Conservation (phyloP, 2,797 vertebrate species). For the Takifugu rubripes region DNA sequence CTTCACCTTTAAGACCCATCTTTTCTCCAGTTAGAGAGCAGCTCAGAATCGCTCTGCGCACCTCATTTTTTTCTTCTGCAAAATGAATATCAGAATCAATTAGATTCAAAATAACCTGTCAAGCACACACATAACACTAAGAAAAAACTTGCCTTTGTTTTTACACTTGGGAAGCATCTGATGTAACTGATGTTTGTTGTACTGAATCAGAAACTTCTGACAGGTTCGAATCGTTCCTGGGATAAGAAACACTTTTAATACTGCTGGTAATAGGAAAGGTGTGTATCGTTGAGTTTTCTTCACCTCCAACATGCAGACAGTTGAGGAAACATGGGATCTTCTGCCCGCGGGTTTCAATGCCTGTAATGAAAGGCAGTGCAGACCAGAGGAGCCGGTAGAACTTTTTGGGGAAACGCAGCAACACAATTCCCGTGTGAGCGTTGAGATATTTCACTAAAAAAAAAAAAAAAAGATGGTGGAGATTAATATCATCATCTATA, state of each 20-base stretch:
- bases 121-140: background rate
- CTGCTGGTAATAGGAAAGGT: background rate
- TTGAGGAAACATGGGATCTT: slow-evolving; percentile 82
- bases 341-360: slow-evolving; percentile 76
- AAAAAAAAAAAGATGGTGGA: background rate
- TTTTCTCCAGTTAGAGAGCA: slow-evolving; percentile 64
- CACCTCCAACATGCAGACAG: slow-evolving; percentile 92
- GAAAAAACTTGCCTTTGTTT: slow-evolving; percentile 76
- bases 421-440: slow-evolving; percentile 85
- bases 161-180: slow-evolving; percentile 81
- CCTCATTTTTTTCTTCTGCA: slow-evolving; percentile 79
- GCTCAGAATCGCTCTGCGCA: slow-evolving; percentile 78
- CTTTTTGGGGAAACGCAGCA: slow-evolving; percentile 86
- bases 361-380: slow-evolving; percentile 86
- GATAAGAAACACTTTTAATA: background rate
- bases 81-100: slow-evolving; percentile 6
- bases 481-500: background rate
- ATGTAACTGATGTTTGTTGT: slow-evolving; percentile 86
- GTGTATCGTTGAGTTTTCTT: slow-evolving; percentile 25
- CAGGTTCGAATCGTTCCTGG: slow-evolving; percentile 93
- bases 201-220: slow-evolving; percentile 92
- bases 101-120: background rate
- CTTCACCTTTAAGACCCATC: slow-evolving; percentile 46
- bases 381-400: slow-evolving; percentile 86
- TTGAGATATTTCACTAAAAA: slow-evolving; percentile 89